Evolutionary conservation across 2,888 invertebrate species (phyloP).

Genomic region (Cheilosia pagana): DNA sequence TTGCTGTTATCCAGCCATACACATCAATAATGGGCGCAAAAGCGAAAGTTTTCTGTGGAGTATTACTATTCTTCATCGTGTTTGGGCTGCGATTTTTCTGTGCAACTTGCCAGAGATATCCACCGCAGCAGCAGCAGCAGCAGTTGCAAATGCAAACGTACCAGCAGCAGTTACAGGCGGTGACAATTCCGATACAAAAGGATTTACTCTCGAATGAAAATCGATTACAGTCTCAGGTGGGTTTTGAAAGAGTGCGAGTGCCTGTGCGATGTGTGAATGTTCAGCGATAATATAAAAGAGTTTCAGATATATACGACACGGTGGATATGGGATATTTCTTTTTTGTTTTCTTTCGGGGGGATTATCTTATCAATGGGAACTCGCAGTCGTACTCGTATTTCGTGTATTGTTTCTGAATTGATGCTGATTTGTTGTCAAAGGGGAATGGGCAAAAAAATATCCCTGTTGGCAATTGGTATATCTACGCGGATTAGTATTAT

Average conservation of each 20-base stretch:
- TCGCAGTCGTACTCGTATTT: too few relatives aligned
- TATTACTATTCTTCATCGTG: slow-evolving; percentile 74
- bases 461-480: neutral
- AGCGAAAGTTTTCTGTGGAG: slow-evolving; percentile 75
- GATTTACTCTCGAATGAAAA: slow-evolving; percentile 72
- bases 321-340: neutral
- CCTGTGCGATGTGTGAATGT: neutral
- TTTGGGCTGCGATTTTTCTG: slow-evolving; percentile 76
- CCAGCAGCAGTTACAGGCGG: slow-evolving; percentile 64
- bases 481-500: slow-evolving; percentile 13
- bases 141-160: slow-evolving; percentile 59
- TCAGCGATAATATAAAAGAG: neutral
- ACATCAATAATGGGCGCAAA: slow-evolving; percentile 73
- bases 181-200: slow-evolving; percentile 68
- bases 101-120: slow-evolving; percentile 75
- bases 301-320: neutral
- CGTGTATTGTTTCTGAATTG: slow-evolving; percentile 10
- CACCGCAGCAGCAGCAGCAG: slow-evolving; percentile 51
- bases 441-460: slow-evolving; percentile 1
- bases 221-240: slow-evolving; percentile 74
- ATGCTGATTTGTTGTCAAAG: slow-evolving; percentile 32
- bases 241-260: slow-evolving; percentile 33
- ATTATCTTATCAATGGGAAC: slow-evolving; percentile 22
- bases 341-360: neutral
- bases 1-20: neutral